A percentile compares a stretch with the other conserved stretches of the same genome.
Conservation (phyloP, 2,888 invertebrate genomes). For the Brenthis ino region DNA sequence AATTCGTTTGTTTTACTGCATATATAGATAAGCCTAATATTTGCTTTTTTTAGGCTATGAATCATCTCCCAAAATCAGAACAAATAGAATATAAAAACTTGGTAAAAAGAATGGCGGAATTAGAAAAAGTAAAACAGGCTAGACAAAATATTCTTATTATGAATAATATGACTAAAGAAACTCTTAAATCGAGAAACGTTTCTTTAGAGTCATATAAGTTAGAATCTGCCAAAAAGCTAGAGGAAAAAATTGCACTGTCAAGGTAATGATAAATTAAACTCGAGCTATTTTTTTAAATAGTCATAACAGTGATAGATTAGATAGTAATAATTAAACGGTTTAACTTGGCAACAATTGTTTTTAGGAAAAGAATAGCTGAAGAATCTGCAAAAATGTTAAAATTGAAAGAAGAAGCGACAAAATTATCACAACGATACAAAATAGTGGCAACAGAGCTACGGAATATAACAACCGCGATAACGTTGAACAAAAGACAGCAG, state of each 20-base stretch:
- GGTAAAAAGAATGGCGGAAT: constrained; percentile 75
- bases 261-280: constrained; percentile 53
- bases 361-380: constrained; percentile 57
- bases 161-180: constrained; percentile 57
- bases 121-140: constrained; percentile 74
- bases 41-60: constrained; percentile 53
- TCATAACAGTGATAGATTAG: neutral
- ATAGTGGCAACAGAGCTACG: constrained; percentile 70
- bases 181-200: constrained; percentile 64
- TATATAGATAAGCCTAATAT: constrained; percentile 6
- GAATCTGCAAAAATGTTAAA: constrained; percentile 72
- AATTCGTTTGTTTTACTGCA: constrained; percentile 8
- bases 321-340: no score
- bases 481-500: constrained; percentile 70
- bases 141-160: constrained; percentile 58
- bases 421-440: constrained; percentile 70
- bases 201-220: constrained; percentile 46
- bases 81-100: constrained; percentile 76
- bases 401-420: constrained; percentile 68
- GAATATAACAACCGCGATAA: constrained; percentile 69
- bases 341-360: neutral
- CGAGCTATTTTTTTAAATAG: neutral
- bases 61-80: constrained; percentile 74
- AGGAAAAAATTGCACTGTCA: constrained; percentile 67
- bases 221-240: constrained; percentile 51